phyloP scores from a whole-genome alignment of 2,888 invertebrate species.

The Neria commutata region DNA sequence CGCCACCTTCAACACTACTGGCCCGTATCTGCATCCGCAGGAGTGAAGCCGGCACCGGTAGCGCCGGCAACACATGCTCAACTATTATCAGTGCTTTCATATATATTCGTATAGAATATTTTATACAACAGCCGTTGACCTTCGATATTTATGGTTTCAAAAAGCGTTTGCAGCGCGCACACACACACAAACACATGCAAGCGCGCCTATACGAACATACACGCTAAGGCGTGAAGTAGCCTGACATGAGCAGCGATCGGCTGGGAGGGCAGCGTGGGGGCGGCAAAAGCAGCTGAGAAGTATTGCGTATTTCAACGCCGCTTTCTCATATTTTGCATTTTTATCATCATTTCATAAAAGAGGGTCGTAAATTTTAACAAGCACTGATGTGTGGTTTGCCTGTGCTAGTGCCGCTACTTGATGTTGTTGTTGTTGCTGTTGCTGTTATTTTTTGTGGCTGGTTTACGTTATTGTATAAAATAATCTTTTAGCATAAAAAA shows the following conservation, averaged over 20 bases:
- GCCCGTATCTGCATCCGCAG: not conserved
- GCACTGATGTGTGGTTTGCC: not conserved
- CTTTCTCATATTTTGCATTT: constrained; percentile 5
- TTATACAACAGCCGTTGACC: constrained; percentile 1
- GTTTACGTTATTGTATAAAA: not conserved
- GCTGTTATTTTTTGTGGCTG: too few species aligned
- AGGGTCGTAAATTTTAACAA: constrained; percentile 7
- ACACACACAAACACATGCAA: too few species aligned
- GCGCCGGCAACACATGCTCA: not conserved
- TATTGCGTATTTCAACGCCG: too few species aligned
- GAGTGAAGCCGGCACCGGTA: not conserved
- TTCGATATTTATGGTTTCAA: constrained; percentile 1
- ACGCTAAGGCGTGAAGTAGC: too few species aligned
- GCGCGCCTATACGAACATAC: too few species aligned
- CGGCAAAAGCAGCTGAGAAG: too few species aligned
- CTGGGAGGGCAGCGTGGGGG: too few species aligned
- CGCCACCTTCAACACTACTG: not conserved
- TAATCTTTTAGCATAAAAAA: not conserved
- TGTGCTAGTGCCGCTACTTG: not conserved
- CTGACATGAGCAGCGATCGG: too few species aligned
- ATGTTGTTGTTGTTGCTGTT: not conserved
- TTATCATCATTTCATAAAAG: constrained; percentile 1
- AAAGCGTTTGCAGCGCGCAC: constrained; percentile 1
- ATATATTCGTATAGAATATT: too few species aligned
- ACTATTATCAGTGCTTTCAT: not conserved